Evolutionary conservation across 30 jellyfish, hydroid and myxozoan species (phyloP).

Genomic region (Cassiopea andromeda): DNA sequence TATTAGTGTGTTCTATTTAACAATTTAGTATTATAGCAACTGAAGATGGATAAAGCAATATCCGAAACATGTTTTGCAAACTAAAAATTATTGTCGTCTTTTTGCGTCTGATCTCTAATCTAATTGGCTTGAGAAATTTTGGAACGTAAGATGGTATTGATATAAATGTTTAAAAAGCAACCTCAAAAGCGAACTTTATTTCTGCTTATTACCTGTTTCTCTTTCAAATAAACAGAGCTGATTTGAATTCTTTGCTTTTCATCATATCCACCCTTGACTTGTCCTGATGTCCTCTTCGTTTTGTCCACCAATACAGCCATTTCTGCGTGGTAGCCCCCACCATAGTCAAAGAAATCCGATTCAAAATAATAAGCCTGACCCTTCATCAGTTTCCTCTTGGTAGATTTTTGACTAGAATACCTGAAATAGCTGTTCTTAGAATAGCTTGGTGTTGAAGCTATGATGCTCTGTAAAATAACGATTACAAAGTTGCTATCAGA

Average conservation of each 20-base stretch:
- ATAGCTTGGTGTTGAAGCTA: conserved; percentile 62
- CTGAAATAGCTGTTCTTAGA: conserved; percentile 36
- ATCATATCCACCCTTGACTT: conserved; percentile 68
- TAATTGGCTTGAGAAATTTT: no score
- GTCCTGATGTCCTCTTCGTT: conserved; percentile 71
- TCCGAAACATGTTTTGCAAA: no score
- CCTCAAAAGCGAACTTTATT: no score
- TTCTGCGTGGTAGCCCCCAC: conserved; percentile 71
- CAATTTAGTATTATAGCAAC: no score
- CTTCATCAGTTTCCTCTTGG: conserved; percentile 40
- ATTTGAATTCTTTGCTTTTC: conserved; percentile 78
- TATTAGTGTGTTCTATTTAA: no score
- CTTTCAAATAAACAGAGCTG: conserved; percentile 46
- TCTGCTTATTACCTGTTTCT: conserved; percentile 71
- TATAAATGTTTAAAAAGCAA: no score
- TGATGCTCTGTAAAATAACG: conserved; percentile 44
- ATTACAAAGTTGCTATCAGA: background rate
- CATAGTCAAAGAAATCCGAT: conserved; percentile 75
- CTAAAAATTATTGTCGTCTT: no score
- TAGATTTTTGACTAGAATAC: conserved; percentile 70
- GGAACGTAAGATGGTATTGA: no score
- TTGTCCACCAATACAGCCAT: conserved; percentile 72
- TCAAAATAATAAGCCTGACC: conserved; percentile 71
- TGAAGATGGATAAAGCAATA: no score
- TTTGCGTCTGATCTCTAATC: no score